Evolutionary conservation across 1,140 invertebrate genomes (phyloP).

Genomic region (Camponotus pennsylvanicus): DNA sequence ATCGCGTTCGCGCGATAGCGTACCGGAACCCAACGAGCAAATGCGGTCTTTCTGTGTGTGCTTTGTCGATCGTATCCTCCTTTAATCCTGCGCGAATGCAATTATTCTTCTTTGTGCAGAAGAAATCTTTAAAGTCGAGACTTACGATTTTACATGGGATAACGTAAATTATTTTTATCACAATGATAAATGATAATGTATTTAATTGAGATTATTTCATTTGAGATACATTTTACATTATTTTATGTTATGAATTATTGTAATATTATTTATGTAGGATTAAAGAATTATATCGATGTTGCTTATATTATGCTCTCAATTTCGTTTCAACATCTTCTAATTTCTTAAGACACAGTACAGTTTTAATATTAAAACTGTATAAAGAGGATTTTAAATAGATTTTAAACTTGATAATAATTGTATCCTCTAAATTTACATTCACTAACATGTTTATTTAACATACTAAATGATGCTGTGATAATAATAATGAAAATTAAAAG

Average conservation of each 20-base stretch:
- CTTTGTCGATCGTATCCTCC: background rate
- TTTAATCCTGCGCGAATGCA: constrained; percentile 22
- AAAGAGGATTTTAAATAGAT: background rate
- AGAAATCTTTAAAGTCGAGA: background rate
- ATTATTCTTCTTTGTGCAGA: background rate
- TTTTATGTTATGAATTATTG: too few relatives aligned
- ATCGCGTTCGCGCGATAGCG: background rate
- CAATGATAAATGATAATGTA: background rate
- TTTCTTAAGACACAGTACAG: background rate
- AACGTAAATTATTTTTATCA: constrained; percentile 2
- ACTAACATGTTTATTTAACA: too few relatives aligned
- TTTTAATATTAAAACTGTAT: background rate
- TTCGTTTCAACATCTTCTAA: background rate
- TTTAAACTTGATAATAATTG: background rate
- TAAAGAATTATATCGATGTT: background rate
- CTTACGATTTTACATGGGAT: background rate
- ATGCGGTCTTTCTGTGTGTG: background rate
- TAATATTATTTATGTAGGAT: background rate
- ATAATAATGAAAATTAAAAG: too few relatives aligned
- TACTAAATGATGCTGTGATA: too few relatives aligned
- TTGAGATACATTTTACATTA: background rate
- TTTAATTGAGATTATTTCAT: background rate
- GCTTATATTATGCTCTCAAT: background rate
- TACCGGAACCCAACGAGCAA: background rate
- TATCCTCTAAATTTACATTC: background rate